Base-by-base conservation (phyloP, 1,140 invertebrate genomes). In the Dendroctonus valens region DNA sequence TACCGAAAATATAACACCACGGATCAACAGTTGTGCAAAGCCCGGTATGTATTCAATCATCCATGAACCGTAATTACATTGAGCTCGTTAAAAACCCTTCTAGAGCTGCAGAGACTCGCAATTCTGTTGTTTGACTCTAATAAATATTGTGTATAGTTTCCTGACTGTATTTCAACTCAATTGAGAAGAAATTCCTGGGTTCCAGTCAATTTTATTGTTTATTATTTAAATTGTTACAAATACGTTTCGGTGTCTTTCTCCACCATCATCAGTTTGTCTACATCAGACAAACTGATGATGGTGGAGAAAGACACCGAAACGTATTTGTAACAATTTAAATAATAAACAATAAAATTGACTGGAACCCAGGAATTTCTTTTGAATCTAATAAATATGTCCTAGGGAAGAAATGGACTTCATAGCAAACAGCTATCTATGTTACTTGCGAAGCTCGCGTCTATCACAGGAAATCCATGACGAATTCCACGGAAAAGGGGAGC, bases 21-120 rank as follows among this genome's bases (percentile, higher is more conserved):
- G 0, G 89, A 91, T 48, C 82, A 92, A 74, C 87, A 91, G 69
- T 75, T 89, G 0, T 95, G 92, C 73, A 92, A 91, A 75, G 90
- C 89, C 0, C 52, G 40, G 65, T 67, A 60, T 46, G 58, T 67
- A 14, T 9, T 51, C 15, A 11, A 44, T 44, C 7, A 44, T 44
- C n/a, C n/a, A 44, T 7, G 7, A 44, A n/a, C n/a, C n/a, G 7
- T 46, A 11, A 46, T 46, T 46, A 46, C 12, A 46, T 11, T 11
- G 2, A 46, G 9, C 44, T 46, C 9, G 44, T 46, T 12, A 46
- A 46, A 46, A 46, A 4, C 1, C 3, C 44, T 46, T 9, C 44
- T 11, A 12, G 44, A 11, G 44, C 3, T 46, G 12, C 44, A 1
- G 44, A 46, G 1, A 3, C 26, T 26, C 26, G 26, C 26, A 26